phyloP scores from a whole-genome alignment of 2,888 invertebrate genomes.

The Phlogophora meticulosa region DNA sequence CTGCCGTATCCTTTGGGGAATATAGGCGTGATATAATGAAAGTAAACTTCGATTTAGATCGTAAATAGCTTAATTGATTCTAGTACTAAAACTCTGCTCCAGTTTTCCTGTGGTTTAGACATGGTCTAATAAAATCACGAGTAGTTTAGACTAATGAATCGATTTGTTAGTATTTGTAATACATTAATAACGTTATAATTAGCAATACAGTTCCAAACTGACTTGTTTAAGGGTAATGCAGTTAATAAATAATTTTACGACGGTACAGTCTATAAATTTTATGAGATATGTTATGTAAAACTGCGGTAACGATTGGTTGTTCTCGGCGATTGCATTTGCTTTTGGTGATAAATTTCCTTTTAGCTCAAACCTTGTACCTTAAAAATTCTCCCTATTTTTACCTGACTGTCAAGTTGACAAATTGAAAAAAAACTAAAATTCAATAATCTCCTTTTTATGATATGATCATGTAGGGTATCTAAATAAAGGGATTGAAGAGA shows the following conservation, averaged over 20 bases:
- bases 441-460: too few species aligned
- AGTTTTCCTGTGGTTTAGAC: conserved; percentile 13
- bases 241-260: conserved; percentile 34
- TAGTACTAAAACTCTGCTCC: conserved; percentile 24
- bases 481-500: too few species aligned
- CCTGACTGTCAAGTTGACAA: too few species aligned
- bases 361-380: not conserved
- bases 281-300: not conserved
- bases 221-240: conserved; percentile 2
- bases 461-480: too few species aligned
- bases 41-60: conserved; percentile 13
- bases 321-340: not conserved
- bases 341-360: not conserved
- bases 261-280: conserved; percentile 11
- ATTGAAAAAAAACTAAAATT: too few species aligned
- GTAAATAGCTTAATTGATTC: conserved; percentile 32
- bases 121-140: conserved; percentile 19
- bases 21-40: not conserved
- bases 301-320: not conserved
- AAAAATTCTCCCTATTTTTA: not conserved
- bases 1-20: too few species aligned
- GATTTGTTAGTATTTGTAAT: conserved; percentile 41
- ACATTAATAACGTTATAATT: conserved; percentile 48
- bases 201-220: conserved; percentile 21
- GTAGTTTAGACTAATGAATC: conserved; percentile 30